phyloP scores from a whole-genome alignment of 2,113 vertebrate species.

The Regulus satrapa region DNA sequence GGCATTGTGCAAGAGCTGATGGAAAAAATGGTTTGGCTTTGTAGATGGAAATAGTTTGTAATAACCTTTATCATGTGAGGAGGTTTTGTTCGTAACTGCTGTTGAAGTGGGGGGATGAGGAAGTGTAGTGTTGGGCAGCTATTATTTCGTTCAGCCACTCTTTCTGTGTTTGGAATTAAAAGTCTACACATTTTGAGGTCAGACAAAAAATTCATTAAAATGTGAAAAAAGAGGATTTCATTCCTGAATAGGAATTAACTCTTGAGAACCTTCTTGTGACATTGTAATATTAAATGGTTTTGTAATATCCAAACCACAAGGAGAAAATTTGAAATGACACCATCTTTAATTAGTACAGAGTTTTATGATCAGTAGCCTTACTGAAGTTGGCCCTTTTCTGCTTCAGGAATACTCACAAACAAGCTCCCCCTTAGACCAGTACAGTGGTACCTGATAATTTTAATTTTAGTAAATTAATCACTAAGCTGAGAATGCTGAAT shows the following conservation, averaged over 20 bases:
- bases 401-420: background rate
- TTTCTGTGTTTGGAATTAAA: background rate
- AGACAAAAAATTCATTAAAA: background rate
- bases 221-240: background rate
- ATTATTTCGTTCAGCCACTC: background rate
- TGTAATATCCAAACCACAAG: background rate
- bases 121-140: background rate
- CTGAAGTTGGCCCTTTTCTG: background rate
- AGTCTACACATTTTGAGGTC: background rate
- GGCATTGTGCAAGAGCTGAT: background rate
- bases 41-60: constrained; percentile 22
- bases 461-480: background rate
- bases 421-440: background rate
- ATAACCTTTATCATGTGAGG: background rate
- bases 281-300: background rate
- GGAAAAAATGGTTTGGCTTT: constrained; percentile 10
- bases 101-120: background rate
- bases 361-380: background rate
- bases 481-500: background rate
- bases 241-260: background rate
- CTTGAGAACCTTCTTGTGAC: background rate
- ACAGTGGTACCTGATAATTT: background rate
- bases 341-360: background rate
- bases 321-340: background rate
- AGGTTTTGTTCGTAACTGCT: constrained; percentile 2